Percentiles rank a stretch among this genome's conserved stretches.
Evolutionary conservation across 2,113 vertebrate genomes (phyloP).

Genomic region (Microcebus ravelobensis): DNA sequence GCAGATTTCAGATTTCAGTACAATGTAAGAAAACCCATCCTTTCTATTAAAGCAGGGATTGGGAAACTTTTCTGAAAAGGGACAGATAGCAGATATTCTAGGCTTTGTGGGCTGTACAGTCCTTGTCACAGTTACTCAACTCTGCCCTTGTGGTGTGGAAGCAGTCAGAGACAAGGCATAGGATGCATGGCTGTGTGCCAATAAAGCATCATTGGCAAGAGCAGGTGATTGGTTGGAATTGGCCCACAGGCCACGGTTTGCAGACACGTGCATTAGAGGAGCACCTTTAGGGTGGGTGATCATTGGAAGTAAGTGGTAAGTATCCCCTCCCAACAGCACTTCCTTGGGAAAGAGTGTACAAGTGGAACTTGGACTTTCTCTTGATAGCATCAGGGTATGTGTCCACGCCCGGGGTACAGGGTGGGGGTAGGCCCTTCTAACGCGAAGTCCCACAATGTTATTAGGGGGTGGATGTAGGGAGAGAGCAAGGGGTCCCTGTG

Average conservation of each 20-base stretch:
- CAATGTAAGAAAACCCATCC: neutral
- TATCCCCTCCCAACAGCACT: no score
- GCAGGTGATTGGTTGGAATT: neutral
- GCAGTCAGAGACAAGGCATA: neutral
- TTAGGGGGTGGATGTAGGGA: neutral
- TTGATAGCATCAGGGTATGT: neutral
- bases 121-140: neutral
- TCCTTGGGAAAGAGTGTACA: neutral
- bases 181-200: neutral
- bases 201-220: neutral
- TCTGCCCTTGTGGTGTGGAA: neutral
- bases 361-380: neutral
- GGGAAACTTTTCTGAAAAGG: neutral
- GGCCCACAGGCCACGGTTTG: neutral
- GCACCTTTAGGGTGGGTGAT: neutral
- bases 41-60: neutral
- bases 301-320: neutral
- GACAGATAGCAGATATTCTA: neutral
- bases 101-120: neutral
- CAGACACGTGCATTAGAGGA: neutral
- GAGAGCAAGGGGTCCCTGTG: neutral
- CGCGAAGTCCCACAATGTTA: neutral
- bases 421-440: neutral
- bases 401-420: neutral
- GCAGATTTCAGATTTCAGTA: neutral